Base-by-base conservation (phyloP, 2,888 invertebrate genomes). In the Hirtodrosophila trivittata region DNA sequence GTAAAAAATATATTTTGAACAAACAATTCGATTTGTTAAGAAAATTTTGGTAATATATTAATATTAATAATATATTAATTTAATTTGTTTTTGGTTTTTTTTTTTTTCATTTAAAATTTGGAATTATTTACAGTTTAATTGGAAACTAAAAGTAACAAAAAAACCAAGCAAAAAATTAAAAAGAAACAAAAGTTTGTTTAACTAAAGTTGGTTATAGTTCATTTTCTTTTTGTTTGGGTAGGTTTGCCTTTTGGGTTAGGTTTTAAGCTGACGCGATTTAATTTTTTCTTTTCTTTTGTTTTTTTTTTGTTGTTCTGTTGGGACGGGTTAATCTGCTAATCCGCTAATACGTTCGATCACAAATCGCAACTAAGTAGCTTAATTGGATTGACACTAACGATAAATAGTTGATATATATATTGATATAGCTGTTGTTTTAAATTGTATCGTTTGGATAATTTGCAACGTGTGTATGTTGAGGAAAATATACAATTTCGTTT, bases 281-380 rank as follows among this genome's bases (percentile, higher is more conserved):
- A 65, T 71, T 68, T 32, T 45, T 47, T 50, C 26, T 41, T 45
- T 21, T 59, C 55, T 41, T 42, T 42, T 52, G 46, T 35, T 35
- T 60, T 47, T 63, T 16, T 68, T 66, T 59, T 58, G 55, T 64
- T 70, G 69, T 64, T 59, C 64, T 86, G 90, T 90, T 90, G 90
- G 90, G 90, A 90, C 89, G 90, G 90, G 90, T 90, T 89, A 89
- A 90, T 84, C 89, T 89, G 90, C 89, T 90, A 89, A 88, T 89
- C 89, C 89, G 90, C 89, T 89, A 89, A 89, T 89, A 89, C 86
- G 77, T 84, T 87, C 71, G 67, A 58, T n/a, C n/a, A n/a, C n/a
- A 71, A 85, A 82, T 82, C 77, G 81, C 77, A 86, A 85, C 76
- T 85, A 83, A 80, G 77, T 74, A 69, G 66, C 75, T 82, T 81